phyloP scores from a whole-genome alignment of 2,113 vertebrate species.

The Lutjanus erythropterus region DNA sequence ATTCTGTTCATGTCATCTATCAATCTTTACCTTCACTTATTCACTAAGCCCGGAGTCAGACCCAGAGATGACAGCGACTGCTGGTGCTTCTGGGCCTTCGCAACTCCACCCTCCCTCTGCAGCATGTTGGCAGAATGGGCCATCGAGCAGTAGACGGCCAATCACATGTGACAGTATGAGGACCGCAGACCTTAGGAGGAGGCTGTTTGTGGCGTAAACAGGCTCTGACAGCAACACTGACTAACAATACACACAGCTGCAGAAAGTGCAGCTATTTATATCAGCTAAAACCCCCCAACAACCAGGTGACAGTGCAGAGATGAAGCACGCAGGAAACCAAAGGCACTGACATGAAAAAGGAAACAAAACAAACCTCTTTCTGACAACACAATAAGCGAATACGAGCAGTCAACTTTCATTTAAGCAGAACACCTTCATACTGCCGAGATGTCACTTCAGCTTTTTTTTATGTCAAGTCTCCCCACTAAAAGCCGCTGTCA shows the following conservation, averaged over 20 bases:
- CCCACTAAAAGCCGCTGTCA: conserved; percentile 32
- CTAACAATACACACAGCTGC: conserved; percentile 75
- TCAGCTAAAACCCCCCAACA: conserved; percentile 51
- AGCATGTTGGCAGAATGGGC: conserved; percentile 66
- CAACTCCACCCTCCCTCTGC: conserved; percentile 56
- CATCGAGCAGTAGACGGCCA: conserved; percentile 70
- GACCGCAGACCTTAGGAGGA: conserved; percentile 75
- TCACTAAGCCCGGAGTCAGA: conserved; percentile 65
- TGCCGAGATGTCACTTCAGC: conserved; percentile 46
- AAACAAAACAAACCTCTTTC: conserved; percentile 66
- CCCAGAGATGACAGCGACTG: conserved; percentile 74
- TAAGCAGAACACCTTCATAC: conserved; percentile 45
- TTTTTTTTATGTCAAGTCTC: conserved; percentile 31
- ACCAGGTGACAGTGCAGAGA: conserved; percentile 74
- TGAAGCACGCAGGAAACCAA: conserved; percentile 54
- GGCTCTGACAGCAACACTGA: conserved; percentile 82
- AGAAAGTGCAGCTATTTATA: conserved; percentile 81
- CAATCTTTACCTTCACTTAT: conserved; percentile 79
- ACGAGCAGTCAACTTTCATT: conserved; percentile 51
- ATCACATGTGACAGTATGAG: conserved; percentile 85
- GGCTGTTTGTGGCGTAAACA: conserved; percentile 80
- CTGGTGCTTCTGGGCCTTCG: conserved; percentile 56
- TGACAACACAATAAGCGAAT: conserved; percentile 62
- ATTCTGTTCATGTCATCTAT: conserved; percentile 81
- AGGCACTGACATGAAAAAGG: conserved; percentile 63